Evolutionary conservation across 2,888 invertebrate genomes (phyloP).

Genomic region (Adelphocoris suturalis): DNA sequence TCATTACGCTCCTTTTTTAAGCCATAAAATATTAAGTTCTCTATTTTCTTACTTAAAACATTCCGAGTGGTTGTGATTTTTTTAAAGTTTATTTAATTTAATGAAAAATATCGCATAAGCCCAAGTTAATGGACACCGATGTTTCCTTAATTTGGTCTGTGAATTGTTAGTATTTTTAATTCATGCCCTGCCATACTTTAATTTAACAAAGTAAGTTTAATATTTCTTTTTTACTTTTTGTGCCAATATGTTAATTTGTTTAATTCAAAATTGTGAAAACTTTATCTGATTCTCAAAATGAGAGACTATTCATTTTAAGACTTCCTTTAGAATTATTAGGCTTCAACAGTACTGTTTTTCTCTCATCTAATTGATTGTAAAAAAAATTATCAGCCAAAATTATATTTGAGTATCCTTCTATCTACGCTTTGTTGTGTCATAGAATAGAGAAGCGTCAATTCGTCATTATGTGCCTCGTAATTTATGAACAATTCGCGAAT

Average conservation of each 20-base stretch:
- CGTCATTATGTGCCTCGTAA: neutral
- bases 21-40: neutral
- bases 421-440: constrained; percentile 1
- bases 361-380: neutral
- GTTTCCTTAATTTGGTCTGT: too few species aligned
- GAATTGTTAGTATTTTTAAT: neutral
- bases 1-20: too few species aligned
- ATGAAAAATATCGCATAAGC: too few species aligned
- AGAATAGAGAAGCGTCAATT: neutral
- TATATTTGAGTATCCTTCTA: neutral
- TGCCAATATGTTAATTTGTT: constrained; percentile 1
- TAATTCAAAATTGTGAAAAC: neutral
- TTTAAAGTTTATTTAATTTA: neutral
- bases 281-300: neutral
- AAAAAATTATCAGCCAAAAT: neutral
- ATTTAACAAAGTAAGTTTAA: neutral
- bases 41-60: neutral
- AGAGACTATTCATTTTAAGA: too few species aligned
- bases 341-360: too few species aligned
- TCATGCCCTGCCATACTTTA: neutral
- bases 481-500: neutral
- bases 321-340: too few species aligned
- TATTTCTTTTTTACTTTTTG: neutral
- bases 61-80: constrained; percentile 32
- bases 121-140: too few species aligned